Evolutionary conservation across 2,113 vertebrate species (phyloP).

Genomic region (Gymnobelideus leadbeateri): DNA sequence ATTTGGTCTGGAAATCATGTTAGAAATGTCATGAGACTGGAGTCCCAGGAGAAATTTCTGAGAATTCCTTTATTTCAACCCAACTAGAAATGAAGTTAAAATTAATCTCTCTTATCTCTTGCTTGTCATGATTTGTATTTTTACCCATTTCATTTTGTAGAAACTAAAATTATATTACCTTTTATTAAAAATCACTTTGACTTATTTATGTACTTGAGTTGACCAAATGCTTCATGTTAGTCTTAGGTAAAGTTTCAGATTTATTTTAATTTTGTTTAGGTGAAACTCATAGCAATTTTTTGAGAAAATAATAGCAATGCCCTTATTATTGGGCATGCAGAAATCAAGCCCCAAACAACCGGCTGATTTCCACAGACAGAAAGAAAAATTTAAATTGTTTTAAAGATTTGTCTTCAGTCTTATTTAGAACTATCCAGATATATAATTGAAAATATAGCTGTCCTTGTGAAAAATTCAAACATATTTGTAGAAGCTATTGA

Average conservation of each 20-base stretch:
- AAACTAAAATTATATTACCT: not conserved
- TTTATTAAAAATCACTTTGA: constrained; percentile 15
- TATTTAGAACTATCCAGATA: not conserved
- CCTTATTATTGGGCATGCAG: not conserved
- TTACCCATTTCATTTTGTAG: not conserved
- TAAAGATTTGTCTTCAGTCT: not conserved
- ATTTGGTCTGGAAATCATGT: constrained; percentile 75
- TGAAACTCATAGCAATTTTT: not conserved
- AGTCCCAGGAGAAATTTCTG: constrained; percentile 26
- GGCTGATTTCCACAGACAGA: not conserved
- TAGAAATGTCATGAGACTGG: constrained; percentile 55
- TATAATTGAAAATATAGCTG: not conserved
- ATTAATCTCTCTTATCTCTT: not conserved
- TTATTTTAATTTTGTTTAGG: not conserved
- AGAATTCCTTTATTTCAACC: not conserved
- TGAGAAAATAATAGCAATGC: not conserved
- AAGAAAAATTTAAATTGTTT: not conserved
- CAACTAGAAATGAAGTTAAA: constrained; percentile 33
- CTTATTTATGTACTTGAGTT: not conserved
- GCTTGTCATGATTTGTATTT: not conserved
- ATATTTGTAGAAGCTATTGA: not conserved
- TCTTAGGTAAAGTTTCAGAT: not conserved
- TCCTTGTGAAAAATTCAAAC: not conserved
- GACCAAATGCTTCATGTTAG: not conserved
- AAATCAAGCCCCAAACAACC: not conserved